phyloP scores from a whole-genome alignment of 2,113 vertebrate genomes.

The Cyprinodon tularosa region DNA sequence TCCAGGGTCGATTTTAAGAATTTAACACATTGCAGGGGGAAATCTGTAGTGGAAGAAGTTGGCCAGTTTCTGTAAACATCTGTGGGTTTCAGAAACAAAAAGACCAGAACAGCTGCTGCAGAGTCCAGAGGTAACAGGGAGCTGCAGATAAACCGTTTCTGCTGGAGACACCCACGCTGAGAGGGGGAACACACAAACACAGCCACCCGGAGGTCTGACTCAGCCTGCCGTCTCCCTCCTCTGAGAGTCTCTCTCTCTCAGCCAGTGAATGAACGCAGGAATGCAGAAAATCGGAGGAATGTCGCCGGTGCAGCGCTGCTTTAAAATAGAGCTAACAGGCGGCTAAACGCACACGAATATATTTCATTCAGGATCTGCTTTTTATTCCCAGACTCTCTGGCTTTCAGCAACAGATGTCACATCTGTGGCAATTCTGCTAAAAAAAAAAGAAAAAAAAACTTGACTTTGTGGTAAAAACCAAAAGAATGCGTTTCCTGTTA shows the following conservation, averaged over 20 bases:
- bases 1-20: not conserved
- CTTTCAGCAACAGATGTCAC: slow-evolving; percentile 28
- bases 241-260: not conserved
- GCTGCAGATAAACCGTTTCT: slow-evolving; percentile 17
- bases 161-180: slow-evolving; percentile 30
- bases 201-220: slow-evolving; percentile 25
- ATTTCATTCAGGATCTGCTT: slow-evolving; percentile 34
- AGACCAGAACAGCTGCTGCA: not conserved
- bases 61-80: not conserved
- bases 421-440: slow-evolving; percentile 37
- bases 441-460: slow-evolving; percentile 1
- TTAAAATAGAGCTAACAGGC: slow-evolving; percentile 60
- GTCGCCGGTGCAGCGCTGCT: slow-evolving; percentile 40
- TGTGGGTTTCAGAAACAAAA: slow-evolving; percentile 8
- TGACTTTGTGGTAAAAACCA: slow-evolving; percentile 13
- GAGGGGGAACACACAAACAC: slow-evolving; percentile 14
- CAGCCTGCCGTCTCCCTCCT: slow-evolving; percentile 16
- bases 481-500: slow-evolving; percentile 31
- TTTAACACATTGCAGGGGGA: not conserved
- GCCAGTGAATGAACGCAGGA: slow-evolving; percentile 64
- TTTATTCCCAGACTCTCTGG: slow-evolving; percentile 9
- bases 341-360: slow-evolving; percentile 7
- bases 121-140: slow-evolving; percentile 3
- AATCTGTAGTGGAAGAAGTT: not conserved
- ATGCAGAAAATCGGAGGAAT: slow-evolving; percentile 72